Percentiles rank a stretch among this genome's conserved stretches.
Evolutionary conservation across 2,797 vertebrate genomes (phyloP).

Genomic region (Spheniscus humboldti): DNA sequence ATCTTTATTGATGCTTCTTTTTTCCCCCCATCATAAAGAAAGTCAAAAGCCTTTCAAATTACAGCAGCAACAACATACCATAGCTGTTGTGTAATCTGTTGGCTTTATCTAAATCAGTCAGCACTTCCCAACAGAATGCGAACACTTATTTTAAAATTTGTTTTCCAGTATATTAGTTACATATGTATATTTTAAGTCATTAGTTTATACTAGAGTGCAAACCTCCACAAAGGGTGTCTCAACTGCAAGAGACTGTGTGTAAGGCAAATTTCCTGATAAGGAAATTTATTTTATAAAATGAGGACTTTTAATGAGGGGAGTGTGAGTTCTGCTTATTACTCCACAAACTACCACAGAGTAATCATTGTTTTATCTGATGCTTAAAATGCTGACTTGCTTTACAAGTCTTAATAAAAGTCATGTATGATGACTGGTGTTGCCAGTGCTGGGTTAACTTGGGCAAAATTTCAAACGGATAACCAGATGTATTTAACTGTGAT

Average conservation of each 20-base stretch:
- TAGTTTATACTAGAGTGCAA: neutral
- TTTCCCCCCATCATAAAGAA: slow-evolving; percentile 10
- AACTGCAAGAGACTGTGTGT: neutral
- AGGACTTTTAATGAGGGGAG: neutral
- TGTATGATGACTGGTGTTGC: neutral
- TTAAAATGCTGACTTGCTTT: slow-evolving; percentile 37
- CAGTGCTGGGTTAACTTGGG: neutral
- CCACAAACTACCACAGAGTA: neutral
- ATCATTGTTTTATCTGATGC: slow-evolving; percentile 11
- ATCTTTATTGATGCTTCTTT: slow-evolving; percentile 55
- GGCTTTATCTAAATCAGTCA: slow-evolving; percentile 67
- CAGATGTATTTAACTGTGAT: neutral
- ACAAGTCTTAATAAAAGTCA: neutral
- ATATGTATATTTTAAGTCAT: neutral
- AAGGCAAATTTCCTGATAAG: neutral
- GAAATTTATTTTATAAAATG: neutral
- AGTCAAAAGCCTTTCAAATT: slow-evolving; percentile 63
- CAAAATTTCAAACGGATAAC: neutral
- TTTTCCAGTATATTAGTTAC: neutral
- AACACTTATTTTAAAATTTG: slow-evolving; percentile 22
- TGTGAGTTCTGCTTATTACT: neutral
- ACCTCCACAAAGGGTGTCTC: neutral
- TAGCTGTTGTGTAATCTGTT: slow-evolving; percentile 63
- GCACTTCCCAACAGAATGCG: slow-evolving; percentile 52
- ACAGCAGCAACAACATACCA: slow-evolving; percentile 64